Percentiles rank a stretch among this genome's conserved stretches.
Conservation (phyloP, 2,113 vertebrate genomes). For the Podiceps cristatus region DNA sequence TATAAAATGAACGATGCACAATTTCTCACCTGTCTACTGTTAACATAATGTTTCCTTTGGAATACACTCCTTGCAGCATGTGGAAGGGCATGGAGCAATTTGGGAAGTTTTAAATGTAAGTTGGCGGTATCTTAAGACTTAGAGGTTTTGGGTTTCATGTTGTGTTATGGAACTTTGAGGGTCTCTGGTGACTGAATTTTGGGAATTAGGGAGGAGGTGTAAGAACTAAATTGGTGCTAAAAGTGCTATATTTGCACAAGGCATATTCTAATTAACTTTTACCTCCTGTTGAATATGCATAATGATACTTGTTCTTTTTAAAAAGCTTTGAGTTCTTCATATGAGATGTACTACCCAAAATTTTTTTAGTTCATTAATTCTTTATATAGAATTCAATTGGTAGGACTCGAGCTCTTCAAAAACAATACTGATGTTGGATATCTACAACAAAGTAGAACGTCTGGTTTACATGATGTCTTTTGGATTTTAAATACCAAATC, state of each 20-base stretch:
- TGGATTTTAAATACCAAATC: conserved; percentile 5
- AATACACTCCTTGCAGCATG: background rate
- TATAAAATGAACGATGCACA: too few relatives aligned
- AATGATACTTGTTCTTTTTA: background rate
- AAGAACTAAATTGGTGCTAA: background rate
- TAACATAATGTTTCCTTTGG: background rate
- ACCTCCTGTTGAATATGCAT: background rate
- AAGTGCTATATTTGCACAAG: background rate
- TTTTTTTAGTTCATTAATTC: conserved; percentile 14
- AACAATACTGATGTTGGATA: background rate
- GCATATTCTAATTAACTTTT: background rate
- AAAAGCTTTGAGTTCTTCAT: conserved; percentile 10
- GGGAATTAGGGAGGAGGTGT: background rate
- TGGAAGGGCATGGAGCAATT: background rate
- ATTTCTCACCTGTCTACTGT: too few relatives aligned
- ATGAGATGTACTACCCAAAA: background rate
- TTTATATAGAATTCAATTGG: background rate
- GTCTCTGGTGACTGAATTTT: background rate
- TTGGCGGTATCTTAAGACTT: background rate
- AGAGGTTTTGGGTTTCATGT: background rate
- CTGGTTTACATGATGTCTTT: conserved; percentile 39
- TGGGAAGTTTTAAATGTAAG: background rate
- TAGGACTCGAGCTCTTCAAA: conserved; percentile 2
- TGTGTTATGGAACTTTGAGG: background rate
- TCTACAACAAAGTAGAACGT: background rate